phyloP scores from a whole-genome alignment of 2,888 invertebrate genomes.

The Nymphalis polychloros region DNA sequence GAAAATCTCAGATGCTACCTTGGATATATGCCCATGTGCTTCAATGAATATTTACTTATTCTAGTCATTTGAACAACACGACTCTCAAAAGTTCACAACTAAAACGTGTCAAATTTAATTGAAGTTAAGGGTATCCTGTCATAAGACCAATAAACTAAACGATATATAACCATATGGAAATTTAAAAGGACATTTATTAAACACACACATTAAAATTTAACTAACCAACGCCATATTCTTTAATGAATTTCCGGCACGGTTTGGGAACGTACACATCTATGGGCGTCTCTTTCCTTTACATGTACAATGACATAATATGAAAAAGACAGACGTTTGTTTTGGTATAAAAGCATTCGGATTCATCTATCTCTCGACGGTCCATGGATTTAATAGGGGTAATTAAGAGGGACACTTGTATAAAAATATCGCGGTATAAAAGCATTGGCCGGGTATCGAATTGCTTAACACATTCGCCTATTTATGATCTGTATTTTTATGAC shows the following conservation, averaged over 20 bases:
- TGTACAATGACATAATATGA: conserved; percentile 42
- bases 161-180: conserved; percentile 65
- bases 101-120: conserved; percentile 13
- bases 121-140: conserved; percentile 26
- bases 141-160: conserved; percentile 40
- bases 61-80: not conserved
- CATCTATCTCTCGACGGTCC: conserved; percentile 70
- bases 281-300: conserved; percentile 52
- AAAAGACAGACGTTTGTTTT: conserved; percentile 48
- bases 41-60: too few relatives aligned
- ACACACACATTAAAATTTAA: conserved; percentile 77
- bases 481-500: conserved; percentile 46
- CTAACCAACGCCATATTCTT: conserved; percentile 74
- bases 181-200: conserved; percentile 78
- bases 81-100: conserved; percentile 32
- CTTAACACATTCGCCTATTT: conserved; percentile 73
- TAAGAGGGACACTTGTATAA: conserved; percentile 71
- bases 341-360: conserved; percentile 47
- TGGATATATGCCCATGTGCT: too few relatives aligned
- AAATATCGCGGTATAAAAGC: conserved; percentile 77
- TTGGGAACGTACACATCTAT: conserved; percentile 48
- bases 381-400: conserved; percentile 75
- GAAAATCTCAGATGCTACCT: too few relatives aligned
- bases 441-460: conserved; percentile 75
- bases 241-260: conserved; percentile 75